These are phyloP conservation scores for Peromyscus leucopus DNA, from an alignment of 2,113 vertebrate genomes.

Conservation along the genomic window DNA sequence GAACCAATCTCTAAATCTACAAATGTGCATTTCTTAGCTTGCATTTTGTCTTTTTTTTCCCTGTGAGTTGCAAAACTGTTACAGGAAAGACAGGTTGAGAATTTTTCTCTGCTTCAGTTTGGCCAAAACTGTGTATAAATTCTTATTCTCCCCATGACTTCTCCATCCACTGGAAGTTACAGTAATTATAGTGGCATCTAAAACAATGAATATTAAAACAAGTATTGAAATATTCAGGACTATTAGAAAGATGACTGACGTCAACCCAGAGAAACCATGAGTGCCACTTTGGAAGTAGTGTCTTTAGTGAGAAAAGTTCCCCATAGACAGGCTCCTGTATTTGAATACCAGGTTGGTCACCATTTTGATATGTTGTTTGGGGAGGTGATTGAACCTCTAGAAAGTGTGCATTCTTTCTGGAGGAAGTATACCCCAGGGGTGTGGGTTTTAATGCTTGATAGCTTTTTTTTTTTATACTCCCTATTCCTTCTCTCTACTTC, in stretches of 20 bases:
- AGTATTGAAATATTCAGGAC: not conserved
- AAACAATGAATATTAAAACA: conserved; percentile 8
- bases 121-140: not conserved
- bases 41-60: not conserved
- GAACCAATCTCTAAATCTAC: not conserved
- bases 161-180: not conserved
- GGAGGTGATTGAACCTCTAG: not conserved
- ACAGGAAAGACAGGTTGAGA: not conserved
- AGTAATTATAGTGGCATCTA: not conserved
- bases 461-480: not conserved
- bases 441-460: not conserved
- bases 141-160: not conserved
- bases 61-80: not conserved
- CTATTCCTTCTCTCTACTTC: not conserved
- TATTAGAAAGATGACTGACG: too few species aligned
- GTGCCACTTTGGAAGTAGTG: too few species aligned
- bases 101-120: not conserved
- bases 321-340: not conserved
- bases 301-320: not conserved
- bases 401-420: not conserved
- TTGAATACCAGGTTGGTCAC: not conserved
- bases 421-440: not conserved
- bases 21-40: not conserved
- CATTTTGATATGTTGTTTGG: not conserved
- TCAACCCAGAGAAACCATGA: not conserved